phyloP scores from a whole-genome alignment of 92 coral and sea anemone species.

The Porites lobata region DNA sequence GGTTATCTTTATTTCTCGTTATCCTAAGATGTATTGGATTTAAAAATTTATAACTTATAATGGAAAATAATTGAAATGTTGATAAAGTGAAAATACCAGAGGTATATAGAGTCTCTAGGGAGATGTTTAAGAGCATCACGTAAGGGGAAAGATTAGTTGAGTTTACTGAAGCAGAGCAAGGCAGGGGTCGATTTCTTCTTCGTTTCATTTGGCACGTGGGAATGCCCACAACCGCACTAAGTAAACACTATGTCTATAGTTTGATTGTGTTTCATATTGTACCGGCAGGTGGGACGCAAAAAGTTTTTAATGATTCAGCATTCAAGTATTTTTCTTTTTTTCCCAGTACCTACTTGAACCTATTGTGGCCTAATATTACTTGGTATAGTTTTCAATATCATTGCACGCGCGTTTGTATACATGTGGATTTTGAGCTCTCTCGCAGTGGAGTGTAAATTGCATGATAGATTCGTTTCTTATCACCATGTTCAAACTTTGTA shows the following conservation, averaged over 20 bases:
- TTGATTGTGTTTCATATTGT: slow-evolving; percentile 28
- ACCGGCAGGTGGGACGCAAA: slow-evolving; percentile 54
- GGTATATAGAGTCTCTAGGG: slow-evolving; percentile 20
- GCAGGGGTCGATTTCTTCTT: slow-evolving; percentile 25
- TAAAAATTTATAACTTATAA: slow-evolving; percentile 82
- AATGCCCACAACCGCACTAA: slow-evolving; percentile 30
- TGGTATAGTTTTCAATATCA: slow-evolving; percentile 46
- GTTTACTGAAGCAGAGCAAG: slow-evolving; percentile 32
- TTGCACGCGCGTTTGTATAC: neutral
- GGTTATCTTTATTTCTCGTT: slow-evolving; percentile 80
- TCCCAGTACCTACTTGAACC: neutral
- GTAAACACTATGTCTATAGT: slow-evolving; percentile 47
- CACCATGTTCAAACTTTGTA: slow-evolving; percentile 74
- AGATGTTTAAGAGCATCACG: slow-evolving; percentile 38
- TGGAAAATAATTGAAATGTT: slow-evolving; percentile 70
- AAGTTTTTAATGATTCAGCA: slow-evolving; percentile 61
- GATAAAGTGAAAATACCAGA: slow-evolving; percentile 59
- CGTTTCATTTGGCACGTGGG: slow-evolving; percentile 44
- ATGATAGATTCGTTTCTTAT: slow-evolving; percentile 85
- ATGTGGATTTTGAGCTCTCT: slow-evolving; percentile 54
- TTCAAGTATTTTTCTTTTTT: slow-evolving; percentile 4
- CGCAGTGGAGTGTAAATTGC: slow-evolving; percentile 82
- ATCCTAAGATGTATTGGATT: slow-evolving; percentile 57
- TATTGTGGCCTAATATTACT: slow-evolving; percentile 19
- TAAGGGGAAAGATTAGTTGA: neutral